Evolutionary conservation across 2,113 vertebrate genomes (phyloP), one percentile per base, ranked within the genome.

Genomic region (Eulemur macaco): DNA sequence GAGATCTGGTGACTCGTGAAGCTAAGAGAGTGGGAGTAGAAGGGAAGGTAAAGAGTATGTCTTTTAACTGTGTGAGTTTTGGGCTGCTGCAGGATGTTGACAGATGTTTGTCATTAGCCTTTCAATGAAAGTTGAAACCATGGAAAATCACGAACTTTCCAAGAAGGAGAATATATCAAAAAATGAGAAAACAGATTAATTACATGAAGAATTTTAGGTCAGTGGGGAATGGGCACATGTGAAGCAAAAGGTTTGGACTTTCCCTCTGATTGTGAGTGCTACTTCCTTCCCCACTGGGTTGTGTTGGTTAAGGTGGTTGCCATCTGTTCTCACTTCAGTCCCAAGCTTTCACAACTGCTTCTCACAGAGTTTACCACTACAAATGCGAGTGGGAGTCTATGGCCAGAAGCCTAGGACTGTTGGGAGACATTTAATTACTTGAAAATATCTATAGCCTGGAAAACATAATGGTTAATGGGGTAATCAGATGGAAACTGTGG

Each of bases 401-500:
- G 39, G 45, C 86, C 97, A 97, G 98, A 98, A 89, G 56, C 92
- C 91, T 97, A 97, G 83, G 96, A 97, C 96, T 98, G 96, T 97
- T 96, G 98, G 97, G 96, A 98, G 97, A 96, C 86, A 74, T 97
- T 98, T 98, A 98, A 98, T 98, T 98, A 98, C 96, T 96, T 98
- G 88, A 73, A 98, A 98, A 98, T 98, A 95, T 98, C 97, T 97
- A 97, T 91, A 98, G 95, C 94, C 89, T 97, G 96, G 97, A 97
- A 98, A 98, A 97, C 96, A 98, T 98, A 98, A 98, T 98, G 95
- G 97, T 98, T 98, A 98, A 98, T 98, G 97, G 96, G 63, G 92
- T 98, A 98, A 98, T 98, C 97, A 97, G 93, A 94, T 96, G 89
- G 95, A 98, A 96, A 96, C 89, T 97, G 89, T 97, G 94, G 96